Conservation (phyloP, 2,113 vertebrate species). For the Vulpes lagopus region DNA sequence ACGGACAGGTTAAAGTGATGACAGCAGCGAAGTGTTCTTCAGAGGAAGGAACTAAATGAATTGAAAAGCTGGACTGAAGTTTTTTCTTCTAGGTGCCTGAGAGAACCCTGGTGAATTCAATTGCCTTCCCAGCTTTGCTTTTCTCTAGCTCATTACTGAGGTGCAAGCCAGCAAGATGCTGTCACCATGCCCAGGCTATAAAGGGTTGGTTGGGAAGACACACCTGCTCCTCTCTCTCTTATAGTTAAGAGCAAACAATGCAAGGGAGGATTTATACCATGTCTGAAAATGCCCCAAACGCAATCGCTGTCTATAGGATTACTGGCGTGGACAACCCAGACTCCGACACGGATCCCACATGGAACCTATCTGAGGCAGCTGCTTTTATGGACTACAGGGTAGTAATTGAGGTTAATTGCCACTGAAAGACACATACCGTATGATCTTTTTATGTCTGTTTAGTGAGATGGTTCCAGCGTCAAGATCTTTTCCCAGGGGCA, state of each 20-base stretch:
- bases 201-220: constrained; percentile 17
- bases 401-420: constrained; percentile 65
- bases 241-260: neutral
- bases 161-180: neutral
- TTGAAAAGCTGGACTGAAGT: neutral
- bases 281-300: constrained; percentile 28
- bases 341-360: neutral
- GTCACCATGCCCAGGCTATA: neutral
- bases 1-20: neutral
- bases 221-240: constrained; percentile 59
- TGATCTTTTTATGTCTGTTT: constrained; percentile 42
- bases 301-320: neutral
- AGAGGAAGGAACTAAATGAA: neutral
- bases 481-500: constrained; percentile 3
- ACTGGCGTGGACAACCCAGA: neutral
- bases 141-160: neutral
- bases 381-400: neutral
- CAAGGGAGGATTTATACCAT: neutral
- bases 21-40: neutral
- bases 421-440: constrained; percentile 40
- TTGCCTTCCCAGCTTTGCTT: neutral
- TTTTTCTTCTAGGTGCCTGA: neutral
- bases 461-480: neutral
- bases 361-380: neutral
- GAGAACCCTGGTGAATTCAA: neutral